Percentiles rank a stretch among this genome's conserved stretches.
These are phyloP conservation scores for Herpetotheres cachinnans DNA, from an alignment of 2,113 vertebrate genomes.

Conservation along the genomic window DNA sequence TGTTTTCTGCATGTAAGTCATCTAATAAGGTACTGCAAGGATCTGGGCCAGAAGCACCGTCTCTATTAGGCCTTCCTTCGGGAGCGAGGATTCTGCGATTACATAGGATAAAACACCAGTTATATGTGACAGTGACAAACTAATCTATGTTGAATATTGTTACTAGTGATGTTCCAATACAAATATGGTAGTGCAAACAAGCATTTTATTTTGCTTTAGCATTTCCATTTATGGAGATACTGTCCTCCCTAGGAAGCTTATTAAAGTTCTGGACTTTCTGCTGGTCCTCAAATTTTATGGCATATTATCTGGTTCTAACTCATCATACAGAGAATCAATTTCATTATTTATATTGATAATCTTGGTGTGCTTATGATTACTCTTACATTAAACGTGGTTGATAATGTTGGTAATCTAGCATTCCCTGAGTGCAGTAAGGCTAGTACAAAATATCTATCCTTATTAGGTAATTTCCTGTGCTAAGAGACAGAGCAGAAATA, in stretches of 20 bases:
- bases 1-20: neutral
- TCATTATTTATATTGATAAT: neutral
- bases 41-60: neutral
- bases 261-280: neutral
- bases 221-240: neutral
- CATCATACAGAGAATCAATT: neutral
- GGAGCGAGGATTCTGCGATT: neutral
- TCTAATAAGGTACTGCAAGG: neutral
- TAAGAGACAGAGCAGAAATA: neutral
- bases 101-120: neutral
- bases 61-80: neutral
- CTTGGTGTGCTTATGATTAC: neutral
- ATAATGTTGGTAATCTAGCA: neutral
- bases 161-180: neutral
- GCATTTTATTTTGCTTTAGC: neutral
- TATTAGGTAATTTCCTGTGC: slow-evolving; percentile 51
- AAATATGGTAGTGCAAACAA: neutral
- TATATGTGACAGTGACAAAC: neutral
- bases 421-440: neutral
- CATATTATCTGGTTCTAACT: neutral
- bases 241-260: neutral
- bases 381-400: neutral
- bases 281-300: neutral
- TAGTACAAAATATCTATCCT: neutral
- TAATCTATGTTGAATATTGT: neutral